Evolutionary conservation across 2,113 vertebrate genomes (phyloP).

Genomic region (Mola mola): DNA sequence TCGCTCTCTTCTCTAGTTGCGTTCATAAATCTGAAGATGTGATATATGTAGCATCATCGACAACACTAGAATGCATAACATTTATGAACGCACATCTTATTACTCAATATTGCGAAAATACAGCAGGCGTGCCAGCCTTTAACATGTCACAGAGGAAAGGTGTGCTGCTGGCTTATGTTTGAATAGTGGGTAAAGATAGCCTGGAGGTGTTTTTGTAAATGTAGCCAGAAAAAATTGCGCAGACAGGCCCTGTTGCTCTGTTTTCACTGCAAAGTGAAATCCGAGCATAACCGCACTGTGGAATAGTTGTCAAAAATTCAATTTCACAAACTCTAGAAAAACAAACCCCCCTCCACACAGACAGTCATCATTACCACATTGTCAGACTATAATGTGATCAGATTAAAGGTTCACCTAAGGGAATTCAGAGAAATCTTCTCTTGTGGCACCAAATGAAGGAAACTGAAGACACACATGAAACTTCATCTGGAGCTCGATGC

Average conservation of each 20-base stretch:
- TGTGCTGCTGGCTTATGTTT: slow-evolving; percentile 41
- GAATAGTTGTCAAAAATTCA: background rate
- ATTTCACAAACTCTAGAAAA: background rate
- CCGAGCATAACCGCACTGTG: no score
- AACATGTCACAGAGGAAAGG: background rate
- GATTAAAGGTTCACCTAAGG: background rate
- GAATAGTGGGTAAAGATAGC: slow-evolving; percentile 54
- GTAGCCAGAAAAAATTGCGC: slow-evolving; percentile 37
- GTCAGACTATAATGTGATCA: background rate
- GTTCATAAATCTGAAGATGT: background rate
- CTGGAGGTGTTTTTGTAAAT: slow-evolving; percentile 64
- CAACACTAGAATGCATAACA: no score
- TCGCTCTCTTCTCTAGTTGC: background rate
- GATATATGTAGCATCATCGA: background rate
- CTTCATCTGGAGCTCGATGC: no score
- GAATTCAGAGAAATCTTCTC: background rate
- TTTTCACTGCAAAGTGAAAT: slow-evolving; percentile 15
- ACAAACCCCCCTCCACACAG: background rate
- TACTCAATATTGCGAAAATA: background rate
- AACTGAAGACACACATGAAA: background rate
- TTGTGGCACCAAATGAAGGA: background rate
- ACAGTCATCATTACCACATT: background rate
- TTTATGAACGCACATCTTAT: background rate
- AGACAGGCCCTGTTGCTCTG: slow-evolving; percentile 35
- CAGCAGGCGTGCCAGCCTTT: background rate